Base-by-base conservation (phyloP, 2,113 vertebrate genomes). In the Gavia stellata region DNA sequence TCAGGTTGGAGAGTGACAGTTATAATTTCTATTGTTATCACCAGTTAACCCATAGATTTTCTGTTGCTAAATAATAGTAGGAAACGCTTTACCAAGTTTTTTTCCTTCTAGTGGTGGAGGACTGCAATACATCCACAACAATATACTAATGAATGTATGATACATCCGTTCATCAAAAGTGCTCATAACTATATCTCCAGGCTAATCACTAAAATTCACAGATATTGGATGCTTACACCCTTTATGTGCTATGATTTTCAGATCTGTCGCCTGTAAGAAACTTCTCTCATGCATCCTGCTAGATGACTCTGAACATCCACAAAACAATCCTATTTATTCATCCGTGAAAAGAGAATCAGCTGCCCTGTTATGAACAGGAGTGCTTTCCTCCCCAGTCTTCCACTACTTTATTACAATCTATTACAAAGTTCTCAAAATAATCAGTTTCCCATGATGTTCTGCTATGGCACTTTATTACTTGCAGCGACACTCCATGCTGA, bases 181-280 rank as follows among this genome's bases (percentile, higher is more conserved):
- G 29, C 42, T 91, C 55, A 26, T 49, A 75, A 59, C 44, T 84
- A 4, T 44, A 56, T 29, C 31, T 92, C 44, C 53, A 56, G 58
- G 38, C 19, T 87, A 73, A 71, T 67, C 31, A 33, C 38, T 49
- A 68, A 62, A 91, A 84, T 55, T 74, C 77, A 81, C 47, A 81
- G 61, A 74, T 55, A 90, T 8, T 17, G 71, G 36, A 42, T 47
- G 31, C 34, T 81, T 67, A 50, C 10, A 52, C 19, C 25, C 61
- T 50, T 66, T 61, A 44, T 17, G 24, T 44, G 36, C 31, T 56
- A 84, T 45, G 38, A 77, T 65, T 73, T 79, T 87, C 17, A 6
- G 24, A 67, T 36, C 17, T 85, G 38, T 81, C 1, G 0, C 23
- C 29, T 0, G 0, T 17, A 62, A 80, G 12, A 73, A 75, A 56